Evolutionary conservation across 2,888 invertebrate genomes (phyloP).

Genomic region (Chironomus tentans): DNA sequence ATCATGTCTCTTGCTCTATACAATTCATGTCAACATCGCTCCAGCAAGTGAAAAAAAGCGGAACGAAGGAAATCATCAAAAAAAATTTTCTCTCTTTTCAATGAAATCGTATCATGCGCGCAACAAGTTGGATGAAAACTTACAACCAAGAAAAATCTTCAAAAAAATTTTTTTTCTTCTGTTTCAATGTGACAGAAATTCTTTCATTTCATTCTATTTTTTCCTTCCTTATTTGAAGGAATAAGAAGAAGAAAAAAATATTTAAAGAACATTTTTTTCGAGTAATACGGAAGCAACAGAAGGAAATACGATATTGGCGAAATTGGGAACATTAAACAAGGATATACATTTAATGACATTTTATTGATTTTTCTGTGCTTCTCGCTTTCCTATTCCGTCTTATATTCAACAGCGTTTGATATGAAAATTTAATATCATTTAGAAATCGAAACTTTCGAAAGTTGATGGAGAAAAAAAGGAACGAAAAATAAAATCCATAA

Average conservation of each 20-base stretch:
- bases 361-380: conserved; percentile 19
- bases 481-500: too few species aligned
- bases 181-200: conserved; percentile 15
- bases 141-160: conserved; percentile 21
- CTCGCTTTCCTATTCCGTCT: background rate
- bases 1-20: background rate
- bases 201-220: background rate
- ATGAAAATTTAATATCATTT: too few species aligned
- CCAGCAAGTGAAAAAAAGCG: background rate
- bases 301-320: conserved; percentile 13
- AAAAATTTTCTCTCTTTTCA: background rate
- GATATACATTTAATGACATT: conserved; percentile 23
- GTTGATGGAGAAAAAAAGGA: too few species aligned
- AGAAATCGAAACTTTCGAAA: too few species aligned
- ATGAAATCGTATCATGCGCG: conserved; percentile 18
- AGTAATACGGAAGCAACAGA: conserved; percentile 13
- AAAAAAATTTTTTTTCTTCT: conserved; percentile 8
- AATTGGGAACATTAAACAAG: conserved; percentile 25
- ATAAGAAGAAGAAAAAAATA: too few species aligned
- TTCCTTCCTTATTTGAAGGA: background rate
- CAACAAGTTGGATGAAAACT: conserved; percentile 25
- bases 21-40: background rate
- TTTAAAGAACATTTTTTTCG: background rate
- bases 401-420: background rate
- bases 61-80: conserved; percentile 18